Evolutionary conservation across 30 jellyfish, hydroid and myxozoan genomes (phyloP).

Genomic region (Turritopsis rubra): DNA sequence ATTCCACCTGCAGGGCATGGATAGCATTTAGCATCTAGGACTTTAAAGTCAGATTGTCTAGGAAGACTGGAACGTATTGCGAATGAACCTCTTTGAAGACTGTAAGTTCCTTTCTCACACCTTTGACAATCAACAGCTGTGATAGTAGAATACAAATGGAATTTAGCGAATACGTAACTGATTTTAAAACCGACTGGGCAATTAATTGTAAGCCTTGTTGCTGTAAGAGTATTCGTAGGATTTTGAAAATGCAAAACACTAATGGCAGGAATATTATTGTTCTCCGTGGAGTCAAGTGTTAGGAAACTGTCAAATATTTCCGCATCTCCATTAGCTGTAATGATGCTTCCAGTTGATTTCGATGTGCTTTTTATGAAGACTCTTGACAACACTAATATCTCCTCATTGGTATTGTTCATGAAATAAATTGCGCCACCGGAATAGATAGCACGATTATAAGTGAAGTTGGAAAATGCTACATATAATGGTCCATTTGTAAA

Average conservation of each 20-base stretch:
- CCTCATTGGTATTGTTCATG: not conserved
- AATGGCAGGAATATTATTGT: not conserved
- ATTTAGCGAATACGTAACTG: not conserved
- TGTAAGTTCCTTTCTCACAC: not conserved
- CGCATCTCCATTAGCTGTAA: not conserved
- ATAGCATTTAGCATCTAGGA: not conserved
- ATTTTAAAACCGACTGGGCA: not conserved
- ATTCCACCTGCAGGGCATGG: not conserved
- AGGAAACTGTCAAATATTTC: not conserved
- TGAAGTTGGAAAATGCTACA: not conserved
- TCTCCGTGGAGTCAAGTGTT: not conserved
- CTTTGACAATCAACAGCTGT: not conserved
- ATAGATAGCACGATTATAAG: not conserved
- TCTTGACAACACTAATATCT: not conserved
- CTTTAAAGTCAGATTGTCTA: not conserved
- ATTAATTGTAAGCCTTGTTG: not conserved
- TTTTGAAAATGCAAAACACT: not conserved
- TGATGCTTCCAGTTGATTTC: not conserved
- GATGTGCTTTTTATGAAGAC: not conserved
- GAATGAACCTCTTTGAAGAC: not conserved
- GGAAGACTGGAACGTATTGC: not conserved
- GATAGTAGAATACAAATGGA: not conserved
- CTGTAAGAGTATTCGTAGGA: not conserved
- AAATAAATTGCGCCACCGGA: not conserved
- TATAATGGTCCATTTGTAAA: not conserved